These are phyloP conservation scores for Sclerurus mexicanus DNA, from an alignment of 2,113 vertebrate species.

Conservation along the genomic window DNA sequence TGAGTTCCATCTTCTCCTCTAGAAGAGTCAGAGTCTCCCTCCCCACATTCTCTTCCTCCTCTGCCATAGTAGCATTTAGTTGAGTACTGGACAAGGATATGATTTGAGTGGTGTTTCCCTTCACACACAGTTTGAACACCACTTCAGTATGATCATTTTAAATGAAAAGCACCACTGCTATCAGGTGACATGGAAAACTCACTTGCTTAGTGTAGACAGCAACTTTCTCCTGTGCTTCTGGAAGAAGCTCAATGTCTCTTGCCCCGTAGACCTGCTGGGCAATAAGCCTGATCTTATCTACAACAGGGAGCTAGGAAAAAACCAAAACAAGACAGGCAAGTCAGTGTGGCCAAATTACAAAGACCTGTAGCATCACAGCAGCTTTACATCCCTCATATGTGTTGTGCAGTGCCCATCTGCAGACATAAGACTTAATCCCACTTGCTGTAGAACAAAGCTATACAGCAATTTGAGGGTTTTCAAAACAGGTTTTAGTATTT, in stretches of 20 bases:
- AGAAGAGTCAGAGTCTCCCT: not conserved
- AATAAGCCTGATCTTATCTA: slow-evolving; percentile 93
- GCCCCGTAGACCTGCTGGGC: slow-evolving; percentile 96
- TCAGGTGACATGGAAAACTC: not conserved
- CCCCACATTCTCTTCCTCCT: not conserved
- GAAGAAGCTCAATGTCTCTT: slow-evolving; percentile 89
- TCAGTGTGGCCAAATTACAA: not conserved
- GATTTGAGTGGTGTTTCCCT: not conserved
- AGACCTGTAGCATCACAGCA: not conserved
- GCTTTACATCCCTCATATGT: not conserved
- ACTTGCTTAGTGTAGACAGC: slow-evolving; percentile 94
- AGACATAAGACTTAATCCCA: not conserved
- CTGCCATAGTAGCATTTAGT: not conserved
- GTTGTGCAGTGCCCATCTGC: not conserved
- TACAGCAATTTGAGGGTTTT: not conserved
- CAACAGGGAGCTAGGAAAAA: slow-evolving; percentile 80
- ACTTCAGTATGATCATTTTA: not conserved
- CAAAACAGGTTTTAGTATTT: not conserved
- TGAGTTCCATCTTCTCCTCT: not conserved
- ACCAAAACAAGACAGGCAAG: not conserved
- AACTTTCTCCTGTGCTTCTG: slow-evolving; percentile 90
- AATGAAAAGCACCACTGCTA: not conserved
- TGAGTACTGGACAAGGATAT: not conserved
- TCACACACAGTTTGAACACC: not conserved
- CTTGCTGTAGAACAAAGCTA: not conserved